A percentile compares a stretch with the other conserved stretches of the same genome.
phyloP scores from a whole-genome alignment of 2,797 vertebrate genomes.

The Microctenopoma lineatum region DNA sequence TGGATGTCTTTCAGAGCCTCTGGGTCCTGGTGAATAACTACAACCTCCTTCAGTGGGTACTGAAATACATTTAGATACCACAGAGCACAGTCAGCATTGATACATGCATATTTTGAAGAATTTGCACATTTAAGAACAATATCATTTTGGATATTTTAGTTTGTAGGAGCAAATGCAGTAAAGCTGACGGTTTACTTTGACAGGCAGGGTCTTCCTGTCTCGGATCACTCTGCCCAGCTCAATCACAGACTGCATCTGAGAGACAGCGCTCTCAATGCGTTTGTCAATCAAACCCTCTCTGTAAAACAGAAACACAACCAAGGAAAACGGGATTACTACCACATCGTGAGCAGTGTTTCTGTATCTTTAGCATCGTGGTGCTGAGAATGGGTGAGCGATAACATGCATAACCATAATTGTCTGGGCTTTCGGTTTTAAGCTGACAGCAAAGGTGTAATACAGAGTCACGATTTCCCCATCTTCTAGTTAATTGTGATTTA shows the following conservation, averaged over 20 bases:
- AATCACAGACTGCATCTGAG: conserved; percentile 97
- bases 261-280: conserved; percentile 93
- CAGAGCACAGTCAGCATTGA: background rate
- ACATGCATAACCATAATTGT: background rate
- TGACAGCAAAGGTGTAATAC: no score
- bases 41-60: conserved; percentile 97
- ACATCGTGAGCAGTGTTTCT: background rate
- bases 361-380: background rate
- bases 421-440: conserved; percentile 2
- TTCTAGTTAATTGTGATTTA: conserved; percentile 22
- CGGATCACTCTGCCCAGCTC: conserved; percentile 97
- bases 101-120: background rate
- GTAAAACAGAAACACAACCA: conserved; percentile 43
- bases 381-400: background rate
- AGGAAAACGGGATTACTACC: background rate
- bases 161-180: background rate
- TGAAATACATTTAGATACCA: conserved; percentile 62
- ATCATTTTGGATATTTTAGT: background rate
- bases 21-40: conserved; percentile 94
- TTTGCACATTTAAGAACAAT: background rate
- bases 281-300: conserved; percentile 94
- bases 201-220: conserved; percentile 95
- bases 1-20: conserved; percentile 90
- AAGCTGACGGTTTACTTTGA: conserved; percentile 86
- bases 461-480: background rate